These are phyloP conservation scores for Teleogryllus occipitalis DNA, from an alignment of 1,140 invertebrate species.

Conservation along the genomic window DNA sequence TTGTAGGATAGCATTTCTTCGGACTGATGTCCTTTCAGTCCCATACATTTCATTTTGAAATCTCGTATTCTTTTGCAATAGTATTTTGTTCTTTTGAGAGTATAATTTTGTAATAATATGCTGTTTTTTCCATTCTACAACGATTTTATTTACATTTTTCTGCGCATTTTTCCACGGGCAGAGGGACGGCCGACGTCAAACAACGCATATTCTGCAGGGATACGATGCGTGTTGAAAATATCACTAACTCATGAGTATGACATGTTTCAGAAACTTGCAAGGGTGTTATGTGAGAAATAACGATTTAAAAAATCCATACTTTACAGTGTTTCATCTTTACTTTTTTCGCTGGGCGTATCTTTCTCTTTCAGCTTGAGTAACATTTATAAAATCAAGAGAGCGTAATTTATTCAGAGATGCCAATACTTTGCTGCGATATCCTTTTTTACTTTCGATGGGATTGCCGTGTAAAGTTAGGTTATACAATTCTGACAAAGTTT, in stretches of 20 bases:
- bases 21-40: too few relatives aligned
- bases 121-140: too few relatives aligned
- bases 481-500: slow-evolving; percentile 25
- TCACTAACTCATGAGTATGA: neutral
- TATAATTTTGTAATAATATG: too few relatives aligned
- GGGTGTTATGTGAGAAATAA: neutral
- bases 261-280: neutral
- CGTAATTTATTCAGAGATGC: slow-evolving; percentile 25
- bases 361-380: slow-evolving; percentile 25
- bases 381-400: slow-evolving; percentile 30
- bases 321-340: neutral
- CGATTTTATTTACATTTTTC: too few relatives aligned
- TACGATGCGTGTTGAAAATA: neutral
- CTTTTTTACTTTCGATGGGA: slow-evolving; percentile 28
- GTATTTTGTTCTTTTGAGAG: too few relatives aligned
- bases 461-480: slow-evolving; percentile 32
- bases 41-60: too few relatives aligned
- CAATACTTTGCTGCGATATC: slow-evolving; percentile 27
- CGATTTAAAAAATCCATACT: neutral
- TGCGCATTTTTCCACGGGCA: too few relatives aligned
- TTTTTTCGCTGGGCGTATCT: neutral
- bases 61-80: too few relatives aligned
- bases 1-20: too few relatives aligned
- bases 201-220: too few relatives aligned
- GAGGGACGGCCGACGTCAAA: too few relatives aligned